A percentile compares a stretch with the other conserved stretches of the same genome.
phyloP scores from a whole-genome alignment of 64 coral and sea anemone species.

The Cladopsammia gracilis region DNA sequence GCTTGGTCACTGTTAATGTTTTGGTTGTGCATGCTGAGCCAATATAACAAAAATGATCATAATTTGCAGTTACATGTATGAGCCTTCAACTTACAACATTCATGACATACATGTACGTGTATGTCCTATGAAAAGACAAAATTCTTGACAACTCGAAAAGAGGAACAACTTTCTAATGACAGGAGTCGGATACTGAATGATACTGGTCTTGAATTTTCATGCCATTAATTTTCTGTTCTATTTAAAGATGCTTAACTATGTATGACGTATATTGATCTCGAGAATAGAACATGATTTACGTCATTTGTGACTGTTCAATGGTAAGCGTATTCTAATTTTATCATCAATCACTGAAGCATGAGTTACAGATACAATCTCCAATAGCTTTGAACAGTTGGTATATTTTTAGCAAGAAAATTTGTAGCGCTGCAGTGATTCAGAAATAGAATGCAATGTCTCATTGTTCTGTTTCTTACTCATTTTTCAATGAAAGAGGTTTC shows the following conservation, averaged over 20 bases:
- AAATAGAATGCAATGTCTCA: neutral
- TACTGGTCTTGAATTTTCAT: neutral
- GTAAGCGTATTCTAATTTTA: neutral
- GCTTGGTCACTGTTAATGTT: neutral
- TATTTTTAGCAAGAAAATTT: neutral
- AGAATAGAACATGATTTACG: conserved; percentile 12
- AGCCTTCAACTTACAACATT: neutral
- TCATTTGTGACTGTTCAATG: neutral
- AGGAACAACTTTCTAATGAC: neutral
- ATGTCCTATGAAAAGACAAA: neutral
- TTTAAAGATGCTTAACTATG: neutral
- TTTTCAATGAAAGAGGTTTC: no score
- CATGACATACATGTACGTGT: neutral
- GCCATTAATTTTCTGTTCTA: neutral
- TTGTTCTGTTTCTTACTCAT: neutral
- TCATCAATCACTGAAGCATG: neutral
- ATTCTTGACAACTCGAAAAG: neutral
- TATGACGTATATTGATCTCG: neutral
- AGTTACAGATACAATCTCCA: neutral
- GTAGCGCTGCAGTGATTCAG: neutral
- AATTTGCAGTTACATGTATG: neutral
- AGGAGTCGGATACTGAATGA: neutral
- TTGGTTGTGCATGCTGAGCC: neutral
- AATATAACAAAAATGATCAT: neutral
- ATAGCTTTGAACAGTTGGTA: neutral